Evolutionary conservation across 2,113 vertebrate genomes (phyloP), one percentile per base, ranked within the genome.

Genomic region (Saguinus imperator): DNA sequence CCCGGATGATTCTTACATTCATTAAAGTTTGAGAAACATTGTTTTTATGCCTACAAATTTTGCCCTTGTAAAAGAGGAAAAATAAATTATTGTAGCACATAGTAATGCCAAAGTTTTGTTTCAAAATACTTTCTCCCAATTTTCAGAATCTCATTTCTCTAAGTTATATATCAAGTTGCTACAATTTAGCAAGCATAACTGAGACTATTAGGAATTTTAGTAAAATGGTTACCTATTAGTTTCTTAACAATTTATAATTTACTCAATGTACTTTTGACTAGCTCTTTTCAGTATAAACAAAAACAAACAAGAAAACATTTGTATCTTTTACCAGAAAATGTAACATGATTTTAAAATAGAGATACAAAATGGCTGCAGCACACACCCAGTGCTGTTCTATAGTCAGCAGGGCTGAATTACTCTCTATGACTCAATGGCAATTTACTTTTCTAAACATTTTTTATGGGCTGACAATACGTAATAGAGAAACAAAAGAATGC

Each of bases 21-120:
- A 57, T 79, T 84, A 58, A 68, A 52, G 6, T 84, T 75, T 88
- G 64, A 87, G 87, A 95, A 95, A 52, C 10, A 61, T 37, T 85
- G 7, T 73, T 91, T 2, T 4, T 43, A 70, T 61, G 20, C 5
- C 14, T 52, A 27, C 37, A 66, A n/a, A 76, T 68, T 80, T 91
- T 35, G 37, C 52, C 20, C 23, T 84, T 75, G 43, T 45, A 45
- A 25, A 82, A 81, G 43, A 72, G n/a, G 87, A 73, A 84, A 82
- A 50, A 17, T 23, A 85, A 91, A 84, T 91, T 52, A 75, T 58
- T 73, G 61, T 6, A 81, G 25, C 45, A 70, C 18, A 61, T 17
- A 61, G 32, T n/a, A 17, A 2, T 50, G 8, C 48, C 18, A 43
- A 37, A 25, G 3, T 57, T 20, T 13, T 40, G 5, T 81, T 61